These are phyloP conservation scores for Epistrophe eligans DNA, from an alignment of 2,888 invertebrate genomes.

Conservation along the genomic window DNA sequence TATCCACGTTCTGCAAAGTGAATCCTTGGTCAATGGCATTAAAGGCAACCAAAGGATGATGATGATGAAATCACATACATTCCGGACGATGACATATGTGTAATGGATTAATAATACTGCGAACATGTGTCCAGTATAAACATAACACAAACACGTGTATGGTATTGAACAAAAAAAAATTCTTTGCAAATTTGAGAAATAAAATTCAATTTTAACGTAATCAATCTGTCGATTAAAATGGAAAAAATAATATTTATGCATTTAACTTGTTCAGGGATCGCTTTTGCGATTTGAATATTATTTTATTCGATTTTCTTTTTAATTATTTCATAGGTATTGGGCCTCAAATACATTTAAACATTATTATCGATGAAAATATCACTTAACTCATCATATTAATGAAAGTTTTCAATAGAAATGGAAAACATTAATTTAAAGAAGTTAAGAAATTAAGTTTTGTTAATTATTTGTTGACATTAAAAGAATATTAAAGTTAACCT, in stretches of 20 bases:
- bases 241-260: background rate
- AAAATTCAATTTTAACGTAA: background rate
- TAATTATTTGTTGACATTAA: no score
- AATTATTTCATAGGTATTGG: no score
- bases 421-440: no score
- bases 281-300: no score
- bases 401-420: no score
- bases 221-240: background rate
- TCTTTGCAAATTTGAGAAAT: background rate
- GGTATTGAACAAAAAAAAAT: background rate
- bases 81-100: constrained; percentile 55
- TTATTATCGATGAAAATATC: no score
- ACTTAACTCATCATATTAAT: no score
- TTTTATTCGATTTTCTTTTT: no score
- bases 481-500: no score
- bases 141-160: constrained; percentile 4
- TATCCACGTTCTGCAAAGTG: constrained; percentile 47
- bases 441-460: no score
- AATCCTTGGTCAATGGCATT: constrained; percentile 54
- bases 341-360: no score
- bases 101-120: constrained; percentile 71
- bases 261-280: no score
- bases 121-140: constrained; percentile 58
- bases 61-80: constrained; percentile 18
- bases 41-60: constrained; percentile 1